Evolutionary conservation across 2,113 vertebrate genomes (phyloP).

Genomic region (Embiotoca jacksoni): DNA sequence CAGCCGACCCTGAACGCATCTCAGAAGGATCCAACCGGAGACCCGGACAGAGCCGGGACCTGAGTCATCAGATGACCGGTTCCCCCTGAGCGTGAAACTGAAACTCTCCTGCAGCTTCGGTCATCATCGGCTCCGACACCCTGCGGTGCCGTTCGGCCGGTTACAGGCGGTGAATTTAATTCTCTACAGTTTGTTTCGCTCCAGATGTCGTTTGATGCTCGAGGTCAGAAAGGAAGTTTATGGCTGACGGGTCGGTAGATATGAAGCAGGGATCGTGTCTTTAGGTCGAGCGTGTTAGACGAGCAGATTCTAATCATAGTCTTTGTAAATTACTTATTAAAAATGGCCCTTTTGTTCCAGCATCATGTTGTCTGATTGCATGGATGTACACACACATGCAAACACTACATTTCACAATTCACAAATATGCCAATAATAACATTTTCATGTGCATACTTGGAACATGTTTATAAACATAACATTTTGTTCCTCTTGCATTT

Average conservation of each 20-base stretch:
- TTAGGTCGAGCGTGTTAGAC: not conserved
- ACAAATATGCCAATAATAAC: constrained; percentile 13
- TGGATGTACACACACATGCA: constrained; percentile 3
- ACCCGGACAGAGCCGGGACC: not conserved
- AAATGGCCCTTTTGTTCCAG: constrained; percentile 9
- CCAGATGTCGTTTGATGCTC: constrained; percentile 9
- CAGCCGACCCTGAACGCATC: not conserved
- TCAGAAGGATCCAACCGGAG: constrained; percentile 7
- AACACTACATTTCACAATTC: constrained; percentile 37
- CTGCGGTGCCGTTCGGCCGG: not conserved
- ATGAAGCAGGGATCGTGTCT: constrained; percentile 5
- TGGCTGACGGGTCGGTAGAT: constrained; percentile 1
- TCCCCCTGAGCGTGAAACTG: not conserved
- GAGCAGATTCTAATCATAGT: constrained; percentile 12
- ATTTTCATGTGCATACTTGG: not conserved
- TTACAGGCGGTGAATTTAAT: not conserved
- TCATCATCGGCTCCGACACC: not conserved
- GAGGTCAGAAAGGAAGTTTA: not conserved
- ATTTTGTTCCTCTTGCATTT: not conserved
- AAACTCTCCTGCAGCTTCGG: not conserved
- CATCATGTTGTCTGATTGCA: constrained; percentile 32
- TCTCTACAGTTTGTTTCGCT: not conserved
- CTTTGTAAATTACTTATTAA: constrained; percentile 8
- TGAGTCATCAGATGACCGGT: not conserved
- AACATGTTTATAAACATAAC: not conserved